Evolutionary conservation across 2,888 invertebrate species (phyloP).

Genomic region (Apantesis nais): DNA sequence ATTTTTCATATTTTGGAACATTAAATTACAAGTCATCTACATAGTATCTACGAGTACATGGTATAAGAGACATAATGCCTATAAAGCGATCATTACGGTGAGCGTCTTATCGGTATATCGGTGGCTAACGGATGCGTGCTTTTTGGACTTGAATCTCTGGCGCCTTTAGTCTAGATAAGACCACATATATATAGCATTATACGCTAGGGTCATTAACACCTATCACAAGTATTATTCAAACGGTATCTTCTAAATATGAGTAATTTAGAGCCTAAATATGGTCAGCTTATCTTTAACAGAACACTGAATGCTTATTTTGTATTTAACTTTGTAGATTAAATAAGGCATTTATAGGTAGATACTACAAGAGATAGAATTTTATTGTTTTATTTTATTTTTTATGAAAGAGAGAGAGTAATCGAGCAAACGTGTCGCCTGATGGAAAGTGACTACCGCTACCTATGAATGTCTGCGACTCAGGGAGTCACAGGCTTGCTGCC

Average conservation of each 20-base stretch:
- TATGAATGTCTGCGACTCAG: too few species aligned
- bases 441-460: too few species aligned
- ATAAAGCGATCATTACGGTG: constrained; percentile 9
- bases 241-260: not conserved
- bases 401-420: too few species aligned
- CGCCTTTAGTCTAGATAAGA: constrained; percentile 8
- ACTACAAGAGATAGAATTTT: too few species aligned
- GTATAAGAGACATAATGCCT: not conserved
- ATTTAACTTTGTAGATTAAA: too few species aligned
- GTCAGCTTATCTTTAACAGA: not conserved
- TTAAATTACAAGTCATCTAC: not conserved
- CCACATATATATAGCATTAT: not conserved
- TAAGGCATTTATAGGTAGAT: too few species aligned
- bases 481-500: too few species aligned
- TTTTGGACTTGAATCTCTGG: not conserved
- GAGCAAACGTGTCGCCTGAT: too few species aligned
- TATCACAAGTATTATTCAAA: not conserved
- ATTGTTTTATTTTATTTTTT: too few species aligned
- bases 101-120: constrained; percentile 4
- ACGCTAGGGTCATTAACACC: not conserved
- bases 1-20: not conserved
- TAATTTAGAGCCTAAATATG: not conserved
- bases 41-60: not conserved
- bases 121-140: constrained; percentile 4
- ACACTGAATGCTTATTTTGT: not conserved